These are phyloP conservation scores for Acleris cristana DNA, from an alignment of 2,888 invertebrate species.

Conservation along the genomic window DNA sequence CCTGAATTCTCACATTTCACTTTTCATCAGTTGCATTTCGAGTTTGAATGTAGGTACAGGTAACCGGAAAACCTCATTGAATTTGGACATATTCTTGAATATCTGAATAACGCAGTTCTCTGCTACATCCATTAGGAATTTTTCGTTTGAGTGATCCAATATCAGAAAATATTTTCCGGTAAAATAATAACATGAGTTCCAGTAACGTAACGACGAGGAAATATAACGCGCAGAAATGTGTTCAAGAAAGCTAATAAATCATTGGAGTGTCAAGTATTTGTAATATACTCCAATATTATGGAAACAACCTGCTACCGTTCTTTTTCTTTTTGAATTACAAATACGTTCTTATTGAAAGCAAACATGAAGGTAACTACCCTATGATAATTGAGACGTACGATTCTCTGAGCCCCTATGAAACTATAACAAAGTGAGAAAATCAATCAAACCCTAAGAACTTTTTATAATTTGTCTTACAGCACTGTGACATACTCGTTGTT, in stretches of 20 bases:
- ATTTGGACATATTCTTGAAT: too few species aligned
- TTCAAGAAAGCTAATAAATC: slow-evolving; percentile 36
- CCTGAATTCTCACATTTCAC: too few species aligned
- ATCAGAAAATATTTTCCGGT: slow-evolving; percentile 24
- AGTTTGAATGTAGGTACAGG: too few species aligned
- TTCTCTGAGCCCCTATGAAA: too few species aligned
- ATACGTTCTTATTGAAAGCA: neutral
- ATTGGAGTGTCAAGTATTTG: slow-evolving; percentile 35
- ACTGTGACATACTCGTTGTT: too few species aligned
- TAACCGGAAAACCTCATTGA: too few species aligned
- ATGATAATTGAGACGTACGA: too few species aligned
- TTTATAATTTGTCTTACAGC: too few species aligned
- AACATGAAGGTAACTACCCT: neutral
- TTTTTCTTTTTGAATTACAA: slow-evolving; percentile 15
- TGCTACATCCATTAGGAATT: slow-evolving; percentile 13
- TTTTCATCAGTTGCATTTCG: too few species aligned
- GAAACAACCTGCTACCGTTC: slow-evolving; percentile 14
- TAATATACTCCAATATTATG: slow-evolving; percentile 34
- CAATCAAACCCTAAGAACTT: too few species aligned
- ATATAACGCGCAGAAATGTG: slow-evolving; percentile 31
- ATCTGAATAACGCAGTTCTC: slow-evolving; percentile 8
- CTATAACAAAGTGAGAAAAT: too few species aligned
- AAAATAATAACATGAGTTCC: slow-evolving; percentile 35
- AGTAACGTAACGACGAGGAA: slow-evolving; percentile 28
- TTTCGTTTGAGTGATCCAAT: slow-evolving; percentile 18